Percentiles rank a stretch among this genome's conserved stretches.
phyloP scores from a whole-genome alignment of 2,113 vertebrate species.

The Dasypus novemcinctus region DNA sequence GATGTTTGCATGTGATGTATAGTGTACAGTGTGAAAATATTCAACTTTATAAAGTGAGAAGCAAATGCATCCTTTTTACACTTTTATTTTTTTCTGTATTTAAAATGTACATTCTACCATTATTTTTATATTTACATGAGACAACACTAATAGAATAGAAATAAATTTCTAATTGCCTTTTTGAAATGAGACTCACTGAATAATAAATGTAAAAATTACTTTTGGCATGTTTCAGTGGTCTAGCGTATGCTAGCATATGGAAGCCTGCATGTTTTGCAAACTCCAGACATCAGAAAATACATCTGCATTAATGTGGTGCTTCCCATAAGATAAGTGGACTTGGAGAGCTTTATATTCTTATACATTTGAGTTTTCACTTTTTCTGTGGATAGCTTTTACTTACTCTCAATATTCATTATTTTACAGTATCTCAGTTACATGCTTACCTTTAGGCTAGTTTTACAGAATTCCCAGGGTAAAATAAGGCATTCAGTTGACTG shows the following conservation, averaged over 20 bases:
- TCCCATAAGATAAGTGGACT: neutral
- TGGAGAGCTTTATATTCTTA: neutral
- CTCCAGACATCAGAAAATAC: neutral
- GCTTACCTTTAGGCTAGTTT: neutral
- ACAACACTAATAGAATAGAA: neutral
- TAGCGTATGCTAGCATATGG: neutral
- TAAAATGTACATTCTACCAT: neutral
- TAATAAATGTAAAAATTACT: constrained; percentile 1
- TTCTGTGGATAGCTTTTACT: constrained; percentile 11
- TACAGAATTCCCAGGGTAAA: constrained; percentile 20
- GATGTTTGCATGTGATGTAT: neutral
- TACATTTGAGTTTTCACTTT: neutral
- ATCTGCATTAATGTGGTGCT: neutral
- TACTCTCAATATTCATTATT: neutral
- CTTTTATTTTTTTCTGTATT: neutral
- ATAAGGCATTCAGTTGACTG: neutral
- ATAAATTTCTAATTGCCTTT: constrained; percentile 24
- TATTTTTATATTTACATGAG: neutral
- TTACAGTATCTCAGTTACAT: neutral
- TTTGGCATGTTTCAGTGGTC: neutral
- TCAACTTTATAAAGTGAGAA: neutral
- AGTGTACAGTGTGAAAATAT: neutral
- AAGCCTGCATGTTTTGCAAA: neutral
- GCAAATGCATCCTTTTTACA: neutral
- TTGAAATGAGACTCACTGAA: constrained; percentile 16